Evolutionary conservation across 2,888 invertebrate species (phyloP).

Genomic region (Sisyra terminalis): DNA sequence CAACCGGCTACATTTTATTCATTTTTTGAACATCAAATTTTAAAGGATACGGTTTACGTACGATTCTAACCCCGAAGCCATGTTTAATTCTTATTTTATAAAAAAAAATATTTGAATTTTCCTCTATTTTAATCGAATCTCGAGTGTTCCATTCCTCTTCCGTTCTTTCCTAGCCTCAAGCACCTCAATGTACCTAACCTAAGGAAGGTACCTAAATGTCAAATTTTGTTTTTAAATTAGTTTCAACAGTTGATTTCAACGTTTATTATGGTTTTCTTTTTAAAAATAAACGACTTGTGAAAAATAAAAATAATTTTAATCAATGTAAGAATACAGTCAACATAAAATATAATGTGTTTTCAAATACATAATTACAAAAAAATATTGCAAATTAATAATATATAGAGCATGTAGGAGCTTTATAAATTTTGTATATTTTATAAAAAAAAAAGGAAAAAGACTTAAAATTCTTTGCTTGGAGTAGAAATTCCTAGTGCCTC

Average conservation of each 20-base stretch:
- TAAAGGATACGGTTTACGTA: slow-evolving; percentile 69
- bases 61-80: slow-evolving; percentile 74
- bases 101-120: no score
- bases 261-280: no score
- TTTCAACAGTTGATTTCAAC: no score
- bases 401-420: slow-evolving; percentile 17
- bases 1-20: slow-evolving; percentile 4
- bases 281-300: no score
- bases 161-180: no score
- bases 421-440: no score
- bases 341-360: background rate
- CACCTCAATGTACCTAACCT: no score
- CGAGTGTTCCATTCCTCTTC: no score
- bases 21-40: slow-evolving; percentile 9
- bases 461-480: slow-evolving; percentile 66
- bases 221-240: no score
- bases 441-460: slow-evolving; percentile 20
- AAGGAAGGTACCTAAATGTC: no score
- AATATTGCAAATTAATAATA: background rate
- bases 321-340: background rate
- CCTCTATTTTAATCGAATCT: no score
- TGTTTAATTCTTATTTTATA: slow-evolving; percentile 19
- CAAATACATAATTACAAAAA: background rate
- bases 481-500: slow-evolving; percentile 84
- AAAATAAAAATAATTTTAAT: no score